Evolutionary conservation across 2,113 vertebrate species (phyloP).

Genomic region (Chinchilla lanigera): DNA sequence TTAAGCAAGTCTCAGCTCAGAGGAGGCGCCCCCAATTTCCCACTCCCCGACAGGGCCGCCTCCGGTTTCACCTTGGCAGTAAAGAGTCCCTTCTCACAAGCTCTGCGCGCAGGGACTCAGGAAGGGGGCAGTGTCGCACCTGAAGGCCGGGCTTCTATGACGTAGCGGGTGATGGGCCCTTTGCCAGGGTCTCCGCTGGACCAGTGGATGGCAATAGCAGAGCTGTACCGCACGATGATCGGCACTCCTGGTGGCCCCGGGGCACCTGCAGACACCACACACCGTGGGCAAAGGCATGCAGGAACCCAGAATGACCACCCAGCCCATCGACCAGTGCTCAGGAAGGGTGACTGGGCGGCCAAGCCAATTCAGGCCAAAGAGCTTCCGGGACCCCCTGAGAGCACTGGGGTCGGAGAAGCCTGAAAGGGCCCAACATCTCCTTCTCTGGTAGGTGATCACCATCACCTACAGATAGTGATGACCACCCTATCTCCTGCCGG

Average conservation of each 20-base stretch:
- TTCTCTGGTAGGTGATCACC: neutral
- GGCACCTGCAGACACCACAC: constrained; percentile 87
- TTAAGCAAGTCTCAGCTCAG: neutral
- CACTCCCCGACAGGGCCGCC: neutral
- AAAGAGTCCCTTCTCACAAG: fast-evolving
- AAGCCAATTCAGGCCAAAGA: fast-evolving
- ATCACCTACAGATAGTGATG: neutral
- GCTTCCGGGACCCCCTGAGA: fast-evolving
- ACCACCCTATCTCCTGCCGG: neutral
- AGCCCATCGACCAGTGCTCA: fast-evolving
- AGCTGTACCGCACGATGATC: constrained; percentile 95
- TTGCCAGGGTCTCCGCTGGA: constrained; percentile 94
- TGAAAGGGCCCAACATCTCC: neutral
- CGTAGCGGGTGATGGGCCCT: constrained; percentile 95
- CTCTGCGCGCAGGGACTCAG: neutral
- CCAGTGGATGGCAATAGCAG: constrained; percentile 97
- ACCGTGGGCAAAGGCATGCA: fast-evolving
- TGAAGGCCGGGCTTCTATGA: constrained; percentile 97
- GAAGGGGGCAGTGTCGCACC: constrained; percentile 83
- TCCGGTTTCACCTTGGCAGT: fast-evolving
- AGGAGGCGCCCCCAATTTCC: neutral
- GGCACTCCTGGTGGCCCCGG: constrained; percentile 96
- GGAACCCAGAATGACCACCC: fast-evolving
- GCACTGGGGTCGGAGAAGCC: fast-evolving
- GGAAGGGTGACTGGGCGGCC: fast-evolving